These are phyloP conservation scores for Nebria ingens DNA, from an alignment of 1,140 invertebrate species.

Conservation along the genomic window DNA sequence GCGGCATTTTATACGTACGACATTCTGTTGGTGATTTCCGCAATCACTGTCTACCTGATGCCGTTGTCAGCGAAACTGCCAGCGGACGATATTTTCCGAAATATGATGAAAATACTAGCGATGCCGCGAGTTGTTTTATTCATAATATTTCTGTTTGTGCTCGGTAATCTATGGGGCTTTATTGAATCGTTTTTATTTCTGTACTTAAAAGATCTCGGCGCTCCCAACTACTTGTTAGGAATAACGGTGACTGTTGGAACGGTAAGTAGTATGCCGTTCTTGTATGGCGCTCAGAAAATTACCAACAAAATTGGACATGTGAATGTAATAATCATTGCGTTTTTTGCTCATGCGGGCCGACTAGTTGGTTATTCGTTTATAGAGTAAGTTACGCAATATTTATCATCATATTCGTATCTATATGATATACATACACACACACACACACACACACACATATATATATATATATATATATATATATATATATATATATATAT, in stretches of 20 bases:
- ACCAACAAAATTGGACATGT: slow-evolving; percentile 70
- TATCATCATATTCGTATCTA: slow-evolving; percentile 11
- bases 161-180: slow-evolving; percentile 75
- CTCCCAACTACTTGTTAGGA: slow-evolving; percentile 67
- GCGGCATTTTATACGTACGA: slow-evolving; percentile 68
- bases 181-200: slow-evolving; percentile 77
- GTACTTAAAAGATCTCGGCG: slow-evolving; percentile 69
- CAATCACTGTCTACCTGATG: slow-evolving; percentile 57
- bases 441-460: neutral
- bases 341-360: slow-evolving; percentile 66
- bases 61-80: slow-evolving; percentile 59
- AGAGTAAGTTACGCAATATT: slow-evolving; percentile 45
- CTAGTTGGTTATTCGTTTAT: slow-evolving; percentile 76
- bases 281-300: slow-evolving; percentile 68
- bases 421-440: neutral
- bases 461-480: no score
- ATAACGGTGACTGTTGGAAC: slow-evolving; percentile 74
- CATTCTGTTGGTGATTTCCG: slow-evolving; percentile 53
- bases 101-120: slow-evolving; percentile 57
- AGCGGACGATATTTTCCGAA: slow-evolving; percentile 57
- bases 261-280: slow-evolving; percentile 66
- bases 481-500: no score
- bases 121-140: slow-evolving; percentile 65
- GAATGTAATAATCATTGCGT: slow-evolving; percentile 69
- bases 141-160: slow-evolving; percentile 62